A percentile compares a stretch with the other conserved stretches of the same genome.
Evolutionary conservation across 2,797 vertebrate species (phyloP).

Genomic region (Presbytis comata): DNA sequence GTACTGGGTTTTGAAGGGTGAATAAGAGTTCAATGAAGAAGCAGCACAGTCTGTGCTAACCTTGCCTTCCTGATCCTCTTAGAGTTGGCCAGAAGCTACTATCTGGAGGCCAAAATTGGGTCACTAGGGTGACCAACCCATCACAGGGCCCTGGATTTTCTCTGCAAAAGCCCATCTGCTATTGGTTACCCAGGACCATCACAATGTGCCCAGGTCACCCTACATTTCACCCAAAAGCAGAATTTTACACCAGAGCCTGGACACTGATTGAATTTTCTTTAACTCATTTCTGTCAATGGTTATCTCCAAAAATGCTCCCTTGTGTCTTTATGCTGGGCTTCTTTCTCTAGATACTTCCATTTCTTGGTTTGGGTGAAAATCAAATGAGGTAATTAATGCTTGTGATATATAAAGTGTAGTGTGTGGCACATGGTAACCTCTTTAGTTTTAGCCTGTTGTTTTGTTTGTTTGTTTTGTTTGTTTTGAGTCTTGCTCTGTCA

Average conservation of each 20-base stretch:
- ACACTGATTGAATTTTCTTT: neutral
- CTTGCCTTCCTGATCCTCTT: neutral
- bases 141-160: neutral
- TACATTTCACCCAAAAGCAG: neutral
- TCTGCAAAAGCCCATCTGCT: neutral
- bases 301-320: neutral
- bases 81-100: neutral
- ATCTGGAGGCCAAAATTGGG: neutral
- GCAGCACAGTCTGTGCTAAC: neutral
- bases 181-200: rapidly evolving
- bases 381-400: neutral
- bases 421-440: neutral
- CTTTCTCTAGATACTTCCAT: neutral
- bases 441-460: neutral
- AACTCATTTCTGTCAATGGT: too few species aligned
- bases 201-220: neutral
- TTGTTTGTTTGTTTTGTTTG: too few species aligned
- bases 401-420: neutral
- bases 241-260: neutral
- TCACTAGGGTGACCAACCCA: neutral
- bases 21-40: neutral
- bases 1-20: neutral
- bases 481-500: neutral
- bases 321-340: neutral
- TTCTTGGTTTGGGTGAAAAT: neutral